Conservation (phyloP, 2,888 invertebrate species). For the Hanleya hanleyi region DNA sequence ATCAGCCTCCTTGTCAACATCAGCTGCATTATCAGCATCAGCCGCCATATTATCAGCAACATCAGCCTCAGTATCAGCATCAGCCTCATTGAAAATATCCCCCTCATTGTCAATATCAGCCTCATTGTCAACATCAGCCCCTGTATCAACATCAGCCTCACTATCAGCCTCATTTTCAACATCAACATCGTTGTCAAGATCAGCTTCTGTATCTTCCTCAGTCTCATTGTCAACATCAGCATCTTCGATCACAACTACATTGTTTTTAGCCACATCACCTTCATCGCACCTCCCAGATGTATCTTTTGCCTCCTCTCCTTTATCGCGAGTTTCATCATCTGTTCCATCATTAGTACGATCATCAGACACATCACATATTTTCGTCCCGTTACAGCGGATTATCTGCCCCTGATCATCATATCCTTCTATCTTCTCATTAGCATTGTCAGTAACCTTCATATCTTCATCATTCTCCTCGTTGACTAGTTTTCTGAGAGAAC, state of each 20-base stretch:
- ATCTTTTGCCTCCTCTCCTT: slow-evolving; percentile 12
- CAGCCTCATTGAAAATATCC: slow-evolving; percentile 11
- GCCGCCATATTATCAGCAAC: too few species aligned
- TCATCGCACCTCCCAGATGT: slow-evolving; percentile 1
- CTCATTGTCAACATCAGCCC: background rate
- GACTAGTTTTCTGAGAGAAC: slow-evolving; percentile 10
- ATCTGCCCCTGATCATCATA: background rate
- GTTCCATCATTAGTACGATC: background rate
- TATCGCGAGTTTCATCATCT: slow-evolving; percentile 16
- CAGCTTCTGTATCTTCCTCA: slow-evolving; percentile 15
- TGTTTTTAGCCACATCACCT: background rate
- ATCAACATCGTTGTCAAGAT: slow-evolving; percentile 28
- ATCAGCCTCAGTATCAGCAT: too few species aligned
- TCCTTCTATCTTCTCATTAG: background rate
- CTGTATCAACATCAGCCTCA: background rate
- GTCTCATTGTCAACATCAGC: too few species aligned
- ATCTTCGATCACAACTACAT: too few species aligned
- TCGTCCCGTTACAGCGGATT: background rate
- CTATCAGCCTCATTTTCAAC: slow-evolving; percentile 6
- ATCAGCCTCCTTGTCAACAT: too few species aligned
- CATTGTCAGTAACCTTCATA: background rate
- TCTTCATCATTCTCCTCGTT: slow-evolving; percentile 5
- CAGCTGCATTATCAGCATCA: too few species aligned
- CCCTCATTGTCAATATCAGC: slow-evolving; percentile 14
- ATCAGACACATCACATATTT: background rate